Evolutionary conservation across 2,113 vertebrate genomes (phyloP), one percentile per base, ranked within the genome.

Genomic region (Phaetusa simplex): DNA sequence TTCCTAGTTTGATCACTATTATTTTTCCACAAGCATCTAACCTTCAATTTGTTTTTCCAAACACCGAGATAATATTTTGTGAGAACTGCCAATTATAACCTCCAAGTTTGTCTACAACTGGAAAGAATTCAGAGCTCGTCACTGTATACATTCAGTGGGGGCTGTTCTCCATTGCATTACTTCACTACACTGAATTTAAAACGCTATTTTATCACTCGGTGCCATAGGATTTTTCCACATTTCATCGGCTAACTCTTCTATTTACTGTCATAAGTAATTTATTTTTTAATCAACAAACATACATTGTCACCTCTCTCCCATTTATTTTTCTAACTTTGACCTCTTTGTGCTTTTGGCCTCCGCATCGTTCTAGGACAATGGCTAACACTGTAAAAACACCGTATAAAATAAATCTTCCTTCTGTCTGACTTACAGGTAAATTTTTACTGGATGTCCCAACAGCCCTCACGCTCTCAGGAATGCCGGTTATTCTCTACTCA

Each of bases 351-450:
- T 72, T 94, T 76, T 72, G 66, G 32, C n/a, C 58, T 86, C 43
- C 1, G 1, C 17, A 59, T n/a, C 2, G 0, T 64, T 55, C 67
- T 38, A 42, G 38, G 36, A 53, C 40, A 61, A 77, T 1, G 6
- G 32, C 12, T 45, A 82, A 72, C 16, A 32, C 0, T 43, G 62
- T 59, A 36, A 83, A 83, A 88, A 88, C 27, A 65, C 26, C 7
- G 14, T 11, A 12, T 30, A 50, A 90, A 88, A 61, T 14, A 72
- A 80, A 81, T 20, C 29, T 55, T 72, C 34, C 18, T 13, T 32
- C 52, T 69, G n/a, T 62, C 52, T 2, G 2, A 86, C 49, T 76
- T 67, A 67, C 8, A 80, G 29, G 14, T 50, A 7, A 20, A 32
- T 55, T 76, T 85, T 90, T 71, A 71, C 1, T 53, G 38, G 15